Percentiles rank a stretch among this genome's conserved stretches.
Conservation (phyloP, 2,888 invertebrate species). For the Calameuta filiformis region DNA sequence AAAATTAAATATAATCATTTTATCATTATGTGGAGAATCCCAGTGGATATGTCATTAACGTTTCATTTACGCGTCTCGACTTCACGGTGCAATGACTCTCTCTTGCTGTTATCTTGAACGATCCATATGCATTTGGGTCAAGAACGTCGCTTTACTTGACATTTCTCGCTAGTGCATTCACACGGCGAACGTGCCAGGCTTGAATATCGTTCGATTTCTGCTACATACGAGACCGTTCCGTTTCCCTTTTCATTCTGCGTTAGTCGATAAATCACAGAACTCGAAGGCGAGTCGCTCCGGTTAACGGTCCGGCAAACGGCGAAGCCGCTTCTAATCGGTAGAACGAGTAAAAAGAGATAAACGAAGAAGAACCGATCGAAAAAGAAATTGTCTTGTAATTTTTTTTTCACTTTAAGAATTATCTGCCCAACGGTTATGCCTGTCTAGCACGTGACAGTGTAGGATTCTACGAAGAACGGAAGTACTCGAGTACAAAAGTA, state of each 20-base stretch:
- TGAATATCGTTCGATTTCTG: background rate
- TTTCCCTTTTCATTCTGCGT: background rate
- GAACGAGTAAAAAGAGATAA: background rate
- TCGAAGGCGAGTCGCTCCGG: background rate
- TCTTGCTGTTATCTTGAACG: slow-evolving; percentile 21
- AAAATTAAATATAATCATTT: background rate
- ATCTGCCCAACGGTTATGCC: background rate
- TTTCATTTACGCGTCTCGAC: slow-evolving; percentile 9
- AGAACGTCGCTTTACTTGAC: slow-evolving; percentile 41
- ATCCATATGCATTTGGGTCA: slow-evolving; percentile 52
- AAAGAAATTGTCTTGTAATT: background rate
- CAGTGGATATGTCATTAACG: background rate
- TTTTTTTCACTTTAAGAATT: background rate
- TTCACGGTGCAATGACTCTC: slow-evolving; percentile 29
- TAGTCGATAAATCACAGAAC: background rate
- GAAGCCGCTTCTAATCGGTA: background rate
- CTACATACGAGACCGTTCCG: background rate
- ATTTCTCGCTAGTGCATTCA: background rate
- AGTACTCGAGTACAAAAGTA: background rate
- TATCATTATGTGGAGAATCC: background rate
- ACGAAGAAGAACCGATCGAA: background rate
- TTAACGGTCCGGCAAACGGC: background rate
- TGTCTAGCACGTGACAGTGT: background rate
- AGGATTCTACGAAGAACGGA: background rate
- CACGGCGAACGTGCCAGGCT: background rate